Percentiles rank a stretch among this genome's conserved stretches.
Conservation (phyloP, 2,113 vertebrate genomes). For the Brachypodius melanocephalos region DNA sequence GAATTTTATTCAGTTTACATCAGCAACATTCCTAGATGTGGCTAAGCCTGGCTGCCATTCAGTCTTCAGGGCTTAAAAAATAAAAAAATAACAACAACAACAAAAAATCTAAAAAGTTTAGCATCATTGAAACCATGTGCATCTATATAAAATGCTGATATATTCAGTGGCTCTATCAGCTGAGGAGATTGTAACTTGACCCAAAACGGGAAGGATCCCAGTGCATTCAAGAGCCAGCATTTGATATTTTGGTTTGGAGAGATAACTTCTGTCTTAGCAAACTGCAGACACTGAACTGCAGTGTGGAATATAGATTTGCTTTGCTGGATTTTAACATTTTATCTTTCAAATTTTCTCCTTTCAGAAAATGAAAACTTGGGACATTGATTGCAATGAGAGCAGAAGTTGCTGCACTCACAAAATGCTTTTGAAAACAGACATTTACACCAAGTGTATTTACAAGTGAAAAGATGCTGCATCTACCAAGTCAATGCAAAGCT, state of each 20-base stretch:
- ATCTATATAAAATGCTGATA: slow-evolving; percentile 50
- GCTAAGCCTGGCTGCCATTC: slow-evolving; percentile 75
- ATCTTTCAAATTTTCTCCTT: background rate
- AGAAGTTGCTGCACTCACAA: background rate
- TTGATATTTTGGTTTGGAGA: slow-evolving; percentile 55
- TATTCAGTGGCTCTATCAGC: slow-evolving; percentile 58
- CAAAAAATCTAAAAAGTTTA: slow-evolving; percentile 55
- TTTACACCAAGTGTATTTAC: background rate
- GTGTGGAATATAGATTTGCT: background rate
- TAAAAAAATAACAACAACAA: background rate
- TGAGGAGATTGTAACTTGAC: slow-evolving; percentile 55
- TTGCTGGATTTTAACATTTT: background rate
- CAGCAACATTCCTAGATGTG: slow-evolving; percentile 69
- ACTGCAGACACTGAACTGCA: slow-evolving; percentile 3
- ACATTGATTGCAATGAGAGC: background rate
- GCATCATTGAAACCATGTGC: slow-evolving; percentile 74
- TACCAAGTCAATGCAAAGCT: background rate
- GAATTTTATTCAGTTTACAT: slow-evolving; percentile 63
- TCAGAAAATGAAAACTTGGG: background rate
- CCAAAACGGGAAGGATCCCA: slow-evolving; percentile 10
- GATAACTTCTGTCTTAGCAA: slow-evolving; percentile 32
- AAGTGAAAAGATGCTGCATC: background rate
- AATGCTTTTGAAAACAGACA: background rate
- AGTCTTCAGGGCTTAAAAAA: slow-evolving; percentile 64
- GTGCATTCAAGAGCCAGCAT: background rate